phyloP scores from a whole-genome alignment of 1,140 invertebrate genomes.

The Adelges cooleyi region DNA sequence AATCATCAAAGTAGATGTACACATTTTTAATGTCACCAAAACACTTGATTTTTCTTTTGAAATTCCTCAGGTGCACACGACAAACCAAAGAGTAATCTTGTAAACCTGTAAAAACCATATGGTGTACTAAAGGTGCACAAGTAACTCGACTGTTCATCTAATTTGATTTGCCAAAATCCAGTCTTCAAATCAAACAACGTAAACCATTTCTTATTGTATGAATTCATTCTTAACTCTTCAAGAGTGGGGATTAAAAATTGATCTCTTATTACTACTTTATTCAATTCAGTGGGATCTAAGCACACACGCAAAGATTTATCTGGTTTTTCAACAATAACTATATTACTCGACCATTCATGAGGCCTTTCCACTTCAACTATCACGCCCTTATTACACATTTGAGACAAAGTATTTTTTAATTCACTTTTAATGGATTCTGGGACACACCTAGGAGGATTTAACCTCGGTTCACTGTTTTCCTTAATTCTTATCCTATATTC shows the following conservation, averaged over 20 bases:
- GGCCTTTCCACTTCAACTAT: no score
- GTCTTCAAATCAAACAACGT: not conserved
- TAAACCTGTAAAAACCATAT: slow-evolving; percentile 2
- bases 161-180: slow-evolving; percentile 9
- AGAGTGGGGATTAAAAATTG: not conserved
- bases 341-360: slow-evolving; percentile 36
- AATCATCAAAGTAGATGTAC: no score
- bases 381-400: no score
- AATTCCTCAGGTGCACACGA: slow-evolving; percentile 34
- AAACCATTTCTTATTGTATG: slow-evolving; percentile 4
- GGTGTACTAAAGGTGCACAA: slow-evolving; percentile 1
- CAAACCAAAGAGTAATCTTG: slow-evolving; percentile 33
- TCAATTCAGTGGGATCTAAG: not conserved
- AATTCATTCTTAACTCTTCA: not conserved
- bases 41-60: slow-evolving; percentile 32
- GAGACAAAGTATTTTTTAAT: no score
- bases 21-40: slow-evolving; percentile 35
- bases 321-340: slow-evolving; percentile 37
- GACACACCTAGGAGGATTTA: no score
- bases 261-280: slow-evolving; percentile 4
- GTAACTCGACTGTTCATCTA: not conserved
- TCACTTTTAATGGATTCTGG: no score
- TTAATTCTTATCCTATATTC: no score
- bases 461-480: no score
- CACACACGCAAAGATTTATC: slow-evolving; percentile 33